phyloP scores from a whole-genome alignment of 2,113 vertebrate genomes.

The Gorsachius goisagi region DNA sequence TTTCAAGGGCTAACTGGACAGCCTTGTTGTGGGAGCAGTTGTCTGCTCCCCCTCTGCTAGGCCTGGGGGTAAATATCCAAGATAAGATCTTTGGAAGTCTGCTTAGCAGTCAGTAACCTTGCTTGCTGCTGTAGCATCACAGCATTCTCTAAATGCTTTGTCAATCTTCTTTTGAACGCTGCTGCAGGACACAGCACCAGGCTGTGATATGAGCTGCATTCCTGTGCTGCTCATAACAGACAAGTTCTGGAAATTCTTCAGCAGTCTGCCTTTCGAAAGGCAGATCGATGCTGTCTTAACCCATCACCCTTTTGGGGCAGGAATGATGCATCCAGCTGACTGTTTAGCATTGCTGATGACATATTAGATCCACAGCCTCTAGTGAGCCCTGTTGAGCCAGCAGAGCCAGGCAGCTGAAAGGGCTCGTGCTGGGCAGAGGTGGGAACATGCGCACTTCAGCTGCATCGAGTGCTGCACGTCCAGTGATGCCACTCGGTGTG shows the following conservation, averaged over 20 bases:
- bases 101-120: neutral
- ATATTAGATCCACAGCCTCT: neutral
- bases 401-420: neutral
- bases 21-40: neutral
- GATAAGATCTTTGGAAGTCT: conserved; percentile 6
- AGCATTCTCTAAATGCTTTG: conserved; percentile 26
- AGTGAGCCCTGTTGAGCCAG: neutral
- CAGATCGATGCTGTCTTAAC: neutral
- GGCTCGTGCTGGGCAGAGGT: neutral
- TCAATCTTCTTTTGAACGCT: neutral
- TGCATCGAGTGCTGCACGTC: neutral
- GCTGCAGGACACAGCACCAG: neutral
- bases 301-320: neutral
- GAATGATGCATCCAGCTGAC: neutral
- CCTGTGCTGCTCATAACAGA: neutral
- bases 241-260: conserved; percentile 7
- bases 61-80: neutral
- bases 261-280: neutral
- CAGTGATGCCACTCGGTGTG: neutral
- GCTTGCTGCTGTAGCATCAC: neutral
- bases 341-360: neutral
- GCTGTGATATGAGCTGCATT: neutral
- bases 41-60: neutral
- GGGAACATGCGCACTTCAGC: neutral
- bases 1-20: neutral